Percentiles rank a stretch among this genome's conserved stretches.
Conservation (phyloP, 37 sponge, comb jelly and placozoan genomes). For the Amphimedon queenslandica region DNA sequence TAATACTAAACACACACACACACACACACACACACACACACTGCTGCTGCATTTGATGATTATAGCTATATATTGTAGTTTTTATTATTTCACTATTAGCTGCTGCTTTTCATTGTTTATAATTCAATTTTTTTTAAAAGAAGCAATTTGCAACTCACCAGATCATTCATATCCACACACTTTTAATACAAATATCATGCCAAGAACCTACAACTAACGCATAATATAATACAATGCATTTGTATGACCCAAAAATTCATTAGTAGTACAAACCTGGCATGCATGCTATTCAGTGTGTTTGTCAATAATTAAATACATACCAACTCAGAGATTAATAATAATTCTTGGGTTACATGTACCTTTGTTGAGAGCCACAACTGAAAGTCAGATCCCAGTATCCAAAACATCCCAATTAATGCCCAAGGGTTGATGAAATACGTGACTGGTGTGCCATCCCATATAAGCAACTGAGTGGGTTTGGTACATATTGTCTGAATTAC, state of each 20-base stretch:
- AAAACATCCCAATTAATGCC: constrained; percentile 42
- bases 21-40: constrained; percentile 4
- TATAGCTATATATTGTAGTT: too few species aligned
- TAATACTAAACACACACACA: constrained; percentile 6
- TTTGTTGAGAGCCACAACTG: constrained; percentile 23
- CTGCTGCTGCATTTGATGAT: too few species aligned
- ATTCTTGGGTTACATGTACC: too few species aligned
- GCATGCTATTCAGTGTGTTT: too few species aligned
- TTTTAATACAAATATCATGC: too few species aligned
- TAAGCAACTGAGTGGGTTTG: constrained; percentile 28
- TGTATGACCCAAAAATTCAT: neutral
- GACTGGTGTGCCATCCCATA: neutral
- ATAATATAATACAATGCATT: neutral
- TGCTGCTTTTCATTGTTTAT: too few species aligned
- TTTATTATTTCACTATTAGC: too few species aligned
- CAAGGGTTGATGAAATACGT: constrained; percentile 33
- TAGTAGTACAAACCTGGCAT: neutral
- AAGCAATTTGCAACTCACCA: too few species aligned
- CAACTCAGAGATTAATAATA: neutral
- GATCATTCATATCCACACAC: too few species aligned
- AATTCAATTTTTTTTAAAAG: too few species aligned
- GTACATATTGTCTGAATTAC: constrained; percentile 45
- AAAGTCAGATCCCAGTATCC: constrained; percentile 37
- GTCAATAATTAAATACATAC: too few species aligned
- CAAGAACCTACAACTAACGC: too few species aligned